Base-by-base conservation (phyloP, 2,888 invertebrate genomes). In the Phyllotreta striolata region DNA sequence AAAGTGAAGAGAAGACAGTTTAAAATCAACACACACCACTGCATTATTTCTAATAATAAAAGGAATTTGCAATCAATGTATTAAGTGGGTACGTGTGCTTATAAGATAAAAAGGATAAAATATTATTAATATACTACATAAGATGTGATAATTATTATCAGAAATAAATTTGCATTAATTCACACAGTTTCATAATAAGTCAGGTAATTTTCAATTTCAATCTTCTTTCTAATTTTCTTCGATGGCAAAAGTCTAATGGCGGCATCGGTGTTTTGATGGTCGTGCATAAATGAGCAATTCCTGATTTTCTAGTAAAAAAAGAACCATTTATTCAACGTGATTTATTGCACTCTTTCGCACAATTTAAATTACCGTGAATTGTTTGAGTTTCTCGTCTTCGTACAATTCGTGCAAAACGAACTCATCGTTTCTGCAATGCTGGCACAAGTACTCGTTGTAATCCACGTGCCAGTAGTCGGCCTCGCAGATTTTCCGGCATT, bases 381-480 rank as follows among this genome's bases (percentile, higher is more conserved):
- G 55, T 62, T 73, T 73, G 14, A 80, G 58, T 64, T 74, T 71
- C 12, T 72, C 67, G 24, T 70, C 73, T 10, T 63, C 74, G 57
- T 76, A 79, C 39, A 79, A 76, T 55, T 78, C 77, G 2, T 71
- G 71, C 7, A 72, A 73, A 12, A 64, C 68, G 37, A 75, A 77
- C 71, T 82, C 82, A 67, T 78, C 78, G 39, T 69, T 67, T 82
- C 83, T 83, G 65, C 85, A 85, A 8, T 70, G 60, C 62, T 83
- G 79, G 62, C 85, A 85, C 41, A 84, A 74, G 66, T 81, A 84
- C 14, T 74, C 69, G 0, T 70, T 65, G 57, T 78, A 73, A 57
- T 79, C 74, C 63, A 69, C 69, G 12, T 84, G 83, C 84, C 84
- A 85, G 68, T 84, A 85, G 76, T 85, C 85, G 0, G 83, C 83